Percentiles rank a stretch among this genome's conserved stretches.
These are phyloP conservation scores for Coleophora deauratella DNA, from an alignment of 2,888 invertebrate species.

Conservation along the genomic window DNA sequence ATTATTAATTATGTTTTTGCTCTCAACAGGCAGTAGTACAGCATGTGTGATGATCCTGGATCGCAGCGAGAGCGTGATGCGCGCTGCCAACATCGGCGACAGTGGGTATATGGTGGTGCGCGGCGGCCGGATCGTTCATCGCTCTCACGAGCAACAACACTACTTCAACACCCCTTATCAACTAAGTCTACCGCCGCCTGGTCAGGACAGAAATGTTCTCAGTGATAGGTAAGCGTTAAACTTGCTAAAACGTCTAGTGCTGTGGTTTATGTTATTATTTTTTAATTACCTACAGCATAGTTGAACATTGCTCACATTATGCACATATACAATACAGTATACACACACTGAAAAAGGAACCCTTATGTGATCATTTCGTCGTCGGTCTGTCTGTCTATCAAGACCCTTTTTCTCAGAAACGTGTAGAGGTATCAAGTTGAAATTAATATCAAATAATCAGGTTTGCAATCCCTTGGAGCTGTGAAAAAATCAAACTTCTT, in stretches of 20 bases:
- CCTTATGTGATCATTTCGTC: too few relatives aligned
- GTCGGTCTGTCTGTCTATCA: too few relatives aligned
- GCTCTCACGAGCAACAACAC: constrained; percentile 97
- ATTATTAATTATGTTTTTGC: not conserved
- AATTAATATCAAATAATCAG: too few relatives aligned
- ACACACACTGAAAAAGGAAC: too few relatives aligned
- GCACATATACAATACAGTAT: too few relatives aligned
- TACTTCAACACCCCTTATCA: constrained; percentile 99
- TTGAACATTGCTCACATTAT: too few relatives aligned
- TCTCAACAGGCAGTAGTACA: constrained; percentile 90
- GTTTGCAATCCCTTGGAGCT: too few relatives aligned
- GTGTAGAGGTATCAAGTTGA: too few relatives aligned
- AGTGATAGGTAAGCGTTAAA: constrained; percentile 82
- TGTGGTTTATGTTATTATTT: too few relatives aligned
- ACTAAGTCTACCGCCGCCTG: constrained; percentile 93
- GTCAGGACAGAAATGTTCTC: constrained; percentile 88
- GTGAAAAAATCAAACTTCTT: too few relatives aligned
- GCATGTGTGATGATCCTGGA: constrained; percentile 97
- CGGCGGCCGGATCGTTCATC: constrained; percentile 88
- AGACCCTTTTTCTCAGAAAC: too few relatives aligned
- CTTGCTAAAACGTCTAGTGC: not conserved
- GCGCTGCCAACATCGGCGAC: constrained; percentile 99
- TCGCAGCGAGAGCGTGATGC: constrained; percentile 90
- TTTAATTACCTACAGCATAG: too few relatives aligned
- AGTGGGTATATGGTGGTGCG: constrained; percentile 97